Conservation (phyloP, 2,113 vertebrate species). For the Thryonomys swinderianus region DNA sequence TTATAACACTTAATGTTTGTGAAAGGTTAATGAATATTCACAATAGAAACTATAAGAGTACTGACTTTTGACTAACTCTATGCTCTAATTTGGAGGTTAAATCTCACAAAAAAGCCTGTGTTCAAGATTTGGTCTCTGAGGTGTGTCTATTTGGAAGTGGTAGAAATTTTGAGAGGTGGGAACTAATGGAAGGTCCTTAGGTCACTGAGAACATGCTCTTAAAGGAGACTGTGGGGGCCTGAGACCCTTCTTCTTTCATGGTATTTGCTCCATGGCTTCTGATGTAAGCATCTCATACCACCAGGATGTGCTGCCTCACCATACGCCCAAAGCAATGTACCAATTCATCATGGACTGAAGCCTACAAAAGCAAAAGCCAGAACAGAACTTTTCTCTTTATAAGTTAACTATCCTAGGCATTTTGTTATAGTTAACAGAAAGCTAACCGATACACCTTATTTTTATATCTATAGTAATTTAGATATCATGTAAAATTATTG, state of each 20-base stretch:
- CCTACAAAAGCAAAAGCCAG: not conserved
- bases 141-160: not conserved
- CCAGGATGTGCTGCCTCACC: not conserved
- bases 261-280: not conserved
- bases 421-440: not conserved
- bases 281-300: too few species aligned
- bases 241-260: not conserved
- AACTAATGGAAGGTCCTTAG: not conserved
- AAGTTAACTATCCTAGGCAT: not conserved
- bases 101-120: not conserved
- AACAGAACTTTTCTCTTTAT: not conserved
- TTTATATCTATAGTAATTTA: not conserved
- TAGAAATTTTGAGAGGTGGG: not conserved
- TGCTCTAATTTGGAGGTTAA: not conserved
- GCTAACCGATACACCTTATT: not conserved
- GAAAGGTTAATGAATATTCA: not conserved
- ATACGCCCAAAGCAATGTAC: not conserved
- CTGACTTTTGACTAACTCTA: constrained; percentile 29
- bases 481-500: not conserved
- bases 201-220: too few species aligned
- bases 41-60: not conserved
- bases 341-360: not conserved
- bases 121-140: not conserved
- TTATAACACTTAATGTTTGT: not conserved
- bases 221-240: not conserved